Evolutionary conservation across 2,797 vertebrate species (phyloP).

Genomic region (Nyctalus aviator): DNA sequence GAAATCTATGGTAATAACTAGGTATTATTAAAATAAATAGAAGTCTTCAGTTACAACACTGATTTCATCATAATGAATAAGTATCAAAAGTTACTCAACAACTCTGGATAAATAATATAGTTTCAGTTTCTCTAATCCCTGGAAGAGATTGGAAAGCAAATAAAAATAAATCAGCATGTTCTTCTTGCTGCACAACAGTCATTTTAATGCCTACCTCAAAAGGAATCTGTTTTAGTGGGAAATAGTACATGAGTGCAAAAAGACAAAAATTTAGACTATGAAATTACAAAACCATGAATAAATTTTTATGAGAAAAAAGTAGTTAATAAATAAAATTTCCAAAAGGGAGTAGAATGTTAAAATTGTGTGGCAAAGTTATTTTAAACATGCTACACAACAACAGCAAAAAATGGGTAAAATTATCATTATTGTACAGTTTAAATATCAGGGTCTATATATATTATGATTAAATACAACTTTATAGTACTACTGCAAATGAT

Average conservation of each 20-base stretch:
- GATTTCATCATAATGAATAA: constrained; percentile 50
- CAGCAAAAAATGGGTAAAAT: not conserved
- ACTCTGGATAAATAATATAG: constrained; percentile 3
- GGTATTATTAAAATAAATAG: constrained; percentile 22
- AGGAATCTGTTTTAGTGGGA: constrained; percentile 15
- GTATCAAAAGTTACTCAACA: not conserved
- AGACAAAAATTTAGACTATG: not conserved
- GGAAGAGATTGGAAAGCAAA: not conserved
- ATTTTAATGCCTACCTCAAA: constrained; percentile 7
- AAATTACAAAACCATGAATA: constrained; percentile 4
- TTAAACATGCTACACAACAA: not conserved
- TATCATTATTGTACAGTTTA: not conserved
- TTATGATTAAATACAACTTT: constrained; percentile 9
- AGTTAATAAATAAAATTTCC: constrained; percentile 30
- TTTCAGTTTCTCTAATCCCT: constrained; percentile 64
- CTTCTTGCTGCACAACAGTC: not conserved
- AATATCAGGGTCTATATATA: not conserved
- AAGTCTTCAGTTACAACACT: constrained; percentile 30
- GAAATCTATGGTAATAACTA: constrained; percentile 33
- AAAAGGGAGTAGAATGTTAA: constrained; percentile 9
- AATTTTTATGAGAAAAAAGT: constrained; percentile 44
- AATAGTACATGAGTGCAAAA: constrained; percentile 32
- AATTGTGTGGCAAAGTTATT: not conserved
- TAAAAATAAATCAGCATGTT: not conserved
- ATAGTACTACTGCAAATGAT: not conserved